Conservation (phyloP, 92 coral and sea anemone species). For the Phenganax stokvisi region DNA sequence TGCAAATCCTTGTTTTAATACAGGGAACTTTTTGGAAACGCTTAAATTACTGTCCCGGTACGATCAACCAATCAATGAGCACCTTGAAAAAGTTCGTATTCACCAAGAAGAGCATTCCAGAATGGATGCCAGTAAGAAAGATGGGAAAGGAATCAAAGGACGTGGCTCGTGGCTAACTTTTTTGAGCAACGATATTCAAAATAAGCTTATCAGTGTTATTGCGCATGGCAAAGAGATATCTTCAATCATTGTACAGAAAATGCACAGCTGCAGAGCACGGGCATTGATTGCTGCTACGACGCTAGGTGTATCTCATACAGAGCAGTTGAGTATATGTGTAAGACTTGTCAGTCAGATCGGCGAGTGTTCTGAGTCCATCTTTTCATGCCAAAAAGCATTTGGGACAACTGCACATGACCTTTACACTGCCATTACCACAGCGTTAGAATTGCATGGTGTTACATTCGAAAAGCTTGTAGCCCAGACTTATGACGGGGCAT, state of each 20-base stretch:
- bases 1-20: neutral
- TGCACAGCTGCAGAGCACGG: neutral
- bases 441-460: conserved; percentile 32
- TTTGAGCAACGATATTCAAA: neutral
- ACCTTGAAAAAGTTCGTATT: conserved; percentile 21
- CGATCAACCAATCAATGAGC: conserved; percentile 7
- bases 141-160: neutral
- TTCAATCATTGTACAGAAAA: neutral
- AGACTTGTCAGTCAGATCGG: conserved; percentile 7
- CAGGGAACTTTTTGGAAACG: conserved; percentile 4
- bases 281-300: neutral
- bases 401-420: conserved; percentile 38
- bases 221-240: neutral
- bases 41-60: neutral
- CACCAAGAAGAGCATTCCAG: neutral
- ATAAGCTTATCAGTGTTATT: neutral
- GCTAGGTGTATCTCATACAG: neutral
- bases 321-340: neutral
- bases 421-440: neutral
- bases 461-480: conserved; percentile 7
- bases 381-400: conserved; percentile 11
- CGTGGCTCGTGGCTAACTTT: neutral
- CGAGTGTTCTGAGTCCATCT: neutral
- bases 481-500: conserved; percentile 3
- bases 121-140: neutral